Conservation (phyloP, 2,113 vertebrate species). For the cattle (Bos taurus) region DNA sequence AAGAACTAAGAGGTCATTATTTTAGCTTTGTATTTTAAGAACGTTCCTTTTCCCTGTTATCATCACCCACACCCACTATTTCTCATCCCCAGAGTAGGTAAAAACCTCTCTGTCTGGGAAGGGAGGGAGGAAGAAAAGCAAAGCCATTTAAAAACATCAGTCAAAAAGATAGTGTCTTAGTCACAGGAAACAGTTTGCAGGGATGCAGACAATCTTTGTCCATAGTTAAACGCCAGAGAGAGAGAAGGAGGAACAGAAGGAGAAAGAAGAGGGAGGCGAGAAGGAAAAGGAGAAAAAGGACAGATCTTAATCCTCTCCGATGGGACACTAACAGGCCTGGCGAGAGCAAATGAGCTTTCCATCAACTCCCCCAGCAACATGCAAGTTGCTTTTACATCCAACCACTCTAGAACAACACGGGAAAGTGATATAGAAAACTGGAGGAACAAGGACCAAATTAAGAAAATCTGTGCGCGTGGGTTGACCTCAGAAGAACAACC, state of each 20-base stretch:
- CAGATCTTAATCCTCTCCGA: neutral
- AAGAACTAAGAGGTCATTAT: neutral
- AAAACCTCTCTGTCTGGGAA: neutral
- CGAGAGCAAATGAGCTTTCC: neutral
- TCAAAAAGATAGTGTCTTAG: neutral
- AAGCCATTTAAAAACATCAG: neutral
- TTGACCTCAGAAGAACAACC: neutral
- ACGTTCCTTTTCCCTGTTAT: neutral
- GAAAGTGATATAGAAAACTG: neutral
- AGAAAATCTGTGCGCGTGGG: neutral
- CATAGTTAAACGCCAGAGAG: neutral
- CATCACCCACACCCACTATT: neutral
- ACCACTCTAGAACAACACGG: neutral
- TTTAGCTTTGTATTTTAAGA: neutral
- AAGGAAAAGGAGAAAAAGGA: neutral
- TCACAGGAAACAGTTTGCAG: neutral
- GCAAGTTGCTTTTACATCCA: neutral
- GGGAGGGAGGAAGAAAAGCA: neutral
- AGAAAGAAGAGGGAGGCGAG: neutral
- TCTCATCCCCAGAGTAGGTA: neutral
- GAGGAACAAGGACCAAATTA: neutral
- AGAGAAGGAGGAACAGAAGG: too few species aligned
- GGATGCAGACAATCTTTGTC: neutral
- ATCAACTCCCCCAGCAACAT: neutral
- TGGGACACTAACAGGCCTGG: neutral